phyloP scores from a whole-genome alignment of 2,113 vertebrate species.

The Hydrolagus affinis region DNA sequence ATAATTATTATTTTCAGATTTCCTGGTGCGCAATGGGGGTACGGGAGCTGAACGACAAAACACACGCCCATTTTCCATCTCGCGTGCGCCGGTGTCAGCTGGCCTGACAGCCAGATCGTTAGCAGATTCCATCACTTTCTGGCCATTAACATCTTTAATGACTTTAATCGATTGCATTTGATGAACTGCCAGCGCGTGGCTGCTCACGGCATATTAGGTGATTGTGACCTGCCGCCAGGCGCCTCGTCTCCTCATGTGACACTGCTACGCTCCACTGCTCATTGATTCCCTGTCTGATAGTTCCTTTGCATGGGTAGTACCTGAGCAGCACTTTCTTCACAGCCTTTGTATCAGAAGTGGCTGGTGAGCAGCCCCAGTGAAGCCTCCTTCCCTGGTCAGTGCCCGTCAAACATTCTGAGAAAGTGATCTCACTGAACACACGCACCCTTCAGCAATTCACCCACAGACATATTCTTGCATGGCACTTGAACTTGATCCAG shows the following conservation, averaged over 20 bases:
- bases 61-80: neutral
- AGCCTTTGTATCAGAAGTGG: neutral
- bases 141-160: conserved; percentile 20
- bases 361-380: neutral
- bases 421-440: neutral
- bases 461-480: too few relatives aligned
- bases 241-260: neutral
- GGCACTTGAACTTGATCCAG: too few relatives aligned
- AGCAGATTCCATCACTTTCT: conserved; percentile 24
- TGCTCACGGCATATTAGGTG: neutral
- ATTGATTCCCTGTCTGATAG: neutral
- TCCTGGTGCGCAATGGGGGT: too few relatives aligned
- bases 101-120: conserved; percentile 9
- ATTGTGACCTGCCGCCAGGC: neutral
- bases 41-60: neutral
- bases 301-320: neutral
- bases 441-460: too few relatives aligned
- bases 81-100: neutral
- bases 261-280: neutral
- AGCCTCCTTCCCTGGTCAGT: neutral
- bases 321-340: neutral
- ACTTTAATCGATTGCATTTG: conserved; percentile 17
- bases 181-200: neutral
- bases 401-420: too few relatives aligned
- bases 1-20: too few relatives aligned